A percentile compares a stretch with the other conserved stretches of the same genome.
phyloP scores from a whole-genome alignment of 1,140 invertebrate genomes.

The Dryas iulia region DNA sequence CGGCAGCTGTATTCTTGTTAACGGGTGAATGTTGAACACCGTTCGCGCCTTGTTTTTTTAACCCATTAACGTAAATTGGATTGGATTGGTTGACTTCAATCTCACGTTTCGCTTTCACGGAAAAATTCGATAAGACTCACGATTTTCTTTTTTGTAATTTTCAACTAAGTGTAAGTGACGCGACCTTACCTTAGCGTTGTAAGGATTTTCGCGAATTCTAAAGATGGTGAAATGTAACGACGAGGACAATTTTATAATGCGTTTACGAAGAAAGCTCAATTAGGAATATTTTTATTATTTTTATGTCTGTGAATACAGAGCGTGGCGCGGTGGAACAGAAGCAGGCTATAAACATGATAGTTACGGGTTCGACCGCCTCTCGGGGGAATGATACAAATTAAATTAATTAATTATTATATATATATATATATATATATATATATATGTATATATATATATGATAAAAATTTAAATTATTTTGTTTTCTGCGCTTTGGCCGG shows the following conservation, averaged over 20 bases:
- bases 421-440: no score
- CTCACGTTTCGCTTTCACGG: slow-evolving; percentile 24
- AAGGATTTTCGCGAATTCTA: slow-evolving; percentile 9
- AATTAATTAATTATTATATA: no score
- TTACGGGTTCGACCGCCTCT: no score
- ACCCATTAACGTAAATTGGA: slow-evolving; percentile 45
- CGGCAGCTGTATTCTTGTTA: slow-evolving; percentile 8
- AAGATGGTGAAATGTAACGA: neutral
- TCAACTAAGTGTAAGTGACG: slow-evolving; percentile 22
- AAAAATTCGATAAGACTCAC: slow-evolving; percentile 28
- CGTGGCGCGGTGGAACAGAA: no score
- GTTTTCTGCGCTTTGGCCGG: no score
- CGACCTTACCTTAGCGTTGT: neutral
- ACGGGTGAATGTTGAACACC: slow-evolving; percentile 20
- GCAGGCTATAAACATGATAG: no score
- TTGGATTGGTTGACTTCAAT: slow-evolving; percentile 39
- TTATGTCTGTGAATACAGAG: neutral
- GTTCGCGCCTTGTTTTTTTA: slow-evolving; percentile 40
- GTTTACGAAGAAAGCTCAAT: neutral
- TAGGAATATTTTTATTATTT: neutral
- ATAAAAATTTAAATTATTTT: no score
- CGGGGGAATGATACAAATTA: no score
- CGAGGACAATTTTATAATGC: neutral
- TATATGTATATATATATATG: no score
- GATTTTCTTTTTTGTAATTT: slow-evolving; percentile 20